Percentiles rank a stretch among this genome's conserved stretches.
These are phyloP conservation scores for Actinopyga echinites DNA, from an alignment of 53 echinoderm and acorn worm species.

Conservation along the genomic window DNA sequence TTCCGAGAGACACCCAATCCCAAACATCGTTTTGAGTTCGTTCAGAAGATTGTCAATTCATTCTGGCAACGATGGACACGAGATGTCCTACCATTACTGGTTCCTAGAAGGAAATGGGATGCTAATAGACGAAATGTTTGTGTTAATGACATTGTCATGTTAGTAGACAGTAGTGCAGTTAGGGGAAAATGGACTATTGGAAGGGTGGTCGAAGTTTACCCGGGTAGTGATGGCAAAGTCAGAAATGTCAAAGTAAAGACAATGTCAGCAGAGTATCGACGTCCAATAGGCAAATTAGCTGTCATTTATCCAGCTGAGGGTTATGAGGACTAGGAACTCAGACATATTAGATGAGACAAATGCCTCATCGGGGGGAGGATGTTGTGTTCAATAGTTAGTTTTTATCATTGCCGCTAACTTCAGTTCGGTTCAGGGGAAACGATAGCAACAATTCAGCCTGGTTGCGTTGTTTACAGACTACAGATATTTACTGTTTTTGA, in stretches of 20 bases:
- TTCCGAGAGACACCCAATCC: constrained; percentile 56
- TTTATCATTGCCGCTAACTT: no score
- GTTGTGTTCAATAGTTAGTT: no score
- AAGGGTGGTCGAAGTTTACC: constrained; percentile 43
- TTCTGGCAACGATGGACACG: constrained; percentile 61
- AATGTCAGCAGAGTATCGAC: not conserved
- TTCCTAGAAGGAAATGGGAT: constrained; percentile 58
- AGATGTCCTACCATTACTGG: constrained; percentile 50
- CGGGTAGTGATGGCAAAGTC: constrained; percentile 50
- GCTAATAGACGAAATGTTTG: constrained; percentile 37
- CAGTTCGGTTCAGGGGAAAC: no score
- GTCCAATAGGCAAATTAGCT: constrained; percentile 49
- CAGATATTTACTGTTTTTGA: no score
- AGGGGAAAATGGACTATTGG: constrained; percentile 62
- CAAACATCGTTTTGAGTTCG: constrained; percentile 46
- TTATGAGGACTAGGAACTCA: no score
- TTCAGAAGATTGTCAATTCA: constrained; percentile 46
- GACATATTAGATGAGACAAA: no score
- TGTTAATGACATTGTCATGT: constrained; percentile 46
- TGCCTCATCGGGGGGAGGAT: no score
- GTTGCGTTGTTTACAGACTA: no score
- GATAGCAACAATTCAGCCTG: no score
- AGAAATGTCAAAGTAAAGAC: constrained; percentile 59
- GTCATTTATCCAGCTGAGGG: constrained; percentile 61
- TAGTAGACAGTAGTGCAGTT: constrained; percentile 47